A percentile compares a stretch with the other conserved stretches of the same genome.
phyloP scores from a whole-genome alignment of 2,113 vertebrate species.

The Sorex araneus region DNA sequence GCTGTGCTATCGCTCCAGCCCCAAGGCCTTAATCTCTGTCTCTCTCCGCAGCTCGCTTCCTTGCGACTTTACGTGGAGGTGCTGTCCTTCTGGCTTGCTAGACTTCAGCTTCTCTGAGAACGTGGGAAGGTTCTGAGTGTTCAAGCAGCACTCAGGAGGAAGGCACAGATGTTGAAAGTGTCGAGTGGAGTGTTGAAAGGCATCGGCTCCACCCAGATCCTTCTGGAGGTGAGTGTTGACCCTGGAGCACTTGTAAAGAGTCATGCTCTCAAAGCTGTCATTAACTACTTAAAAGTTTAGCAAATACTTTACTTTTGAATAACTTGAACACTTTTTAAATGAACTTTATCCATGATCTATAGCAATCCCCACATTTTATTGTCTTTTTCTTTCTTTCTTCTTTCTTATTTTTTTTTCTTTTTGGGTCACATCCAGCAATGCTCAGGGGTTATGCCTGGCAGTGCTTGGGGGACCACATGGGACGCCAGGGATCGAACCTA shows the following conservation, averaged over 20 bases:
- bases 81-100: neutral
- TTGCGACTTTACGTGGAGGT: constrained; percentile 16
- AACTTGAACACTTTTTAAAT: constrained; percentile 12
- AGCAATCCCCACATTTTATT: too few relatives aligned
- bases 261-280: neutral
- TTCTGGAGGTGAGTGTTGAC: constrained; percentile 28
- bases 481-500: too few relatives aligned
- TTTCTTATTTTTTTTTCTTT: too few relatives aligned
- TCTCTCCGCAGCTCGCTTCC: too few relatives aligned
- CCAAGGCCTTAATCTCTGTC: too few relatives aligned
- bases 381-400: too few relatives aligned
- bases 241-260: neutral
- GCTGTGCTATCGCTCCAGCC: too few relatives aligned
- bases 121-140: neutral
- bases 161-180: constrained; percentile 10
- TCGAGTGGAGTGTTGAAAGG: constrained; percentile 13
- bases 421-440: too few relatives aligned
- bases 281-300: constrained; percentile 34
- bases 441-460: too few relatives aligned
- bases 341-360: neutral
- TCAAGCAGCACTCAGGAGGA: neutral
- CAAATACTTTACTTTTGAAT: neutral
- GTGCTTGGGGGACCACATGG: too few relatives aligned
- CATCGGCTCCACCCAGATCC: neutral
- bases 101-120: constrained; percentile 8